These are phyloP conservation scores for Lasioglossum baleicum DNA, from an alignment of 1,140 invertebrate species.

Conservation along the genomic window DNA sequence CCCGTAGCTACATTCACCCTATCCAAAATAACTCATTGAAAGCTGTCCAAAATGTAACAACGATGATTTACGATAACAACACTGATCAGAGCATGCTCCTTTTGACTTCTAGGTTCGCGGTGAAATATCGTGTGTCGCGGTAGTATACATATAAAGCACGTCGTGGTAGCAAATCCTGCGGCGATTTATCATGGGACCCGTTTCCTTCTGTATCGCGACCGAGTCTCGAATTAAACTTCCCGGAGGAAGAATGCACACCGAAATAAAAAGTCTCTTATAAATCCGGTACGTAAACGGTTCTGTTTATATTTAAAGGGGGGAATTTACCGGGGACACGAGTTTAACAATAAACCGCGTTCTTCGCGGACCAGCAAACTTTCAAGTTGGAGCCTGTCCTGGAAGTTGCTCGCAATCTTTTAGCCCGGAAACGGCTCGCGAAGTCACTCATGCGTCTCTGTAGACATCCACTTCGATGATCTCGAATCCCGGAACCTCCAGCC, in stretches of 20 bases:
- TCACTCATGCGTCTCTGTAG: background rate
- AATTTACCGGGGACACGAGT: background rate
- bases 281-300: background rate
- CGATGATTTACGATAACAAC: too few relatives aligned
- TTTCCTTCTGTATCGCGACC: background rate
- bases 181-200: conserved; percentile 1
- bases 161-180: background rate
- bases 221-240: conserved; percentile 2
- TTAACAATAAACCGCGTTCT: conserved; percentile 4
- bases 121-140: background rate
- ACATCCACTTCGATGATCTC: background rate
- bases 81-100: too few relatives aligned
- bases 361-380: conserved; percentile 15
- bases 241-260: background rate
- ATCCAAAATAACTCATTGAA: too few relatives aligned
- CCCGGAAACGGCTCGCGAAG: conserved; percentile 15
- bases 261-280: too few relatives aligned
- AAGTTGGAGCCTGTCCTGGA: background rate
- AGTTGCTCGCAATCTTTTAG: conserved; percentile 8
- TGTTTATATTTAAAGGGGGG: background rate
- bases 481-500: background rate
- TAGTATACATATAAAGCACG: background rate
- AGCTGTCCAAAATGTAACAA: too few relatives aligned
- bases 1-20: too few relatives aligned
- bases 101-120: too few relatives aligned